Base-by-base conservation (phyloP, 2,797 vertebrate genomes). In the Betta splendens region DNA sequence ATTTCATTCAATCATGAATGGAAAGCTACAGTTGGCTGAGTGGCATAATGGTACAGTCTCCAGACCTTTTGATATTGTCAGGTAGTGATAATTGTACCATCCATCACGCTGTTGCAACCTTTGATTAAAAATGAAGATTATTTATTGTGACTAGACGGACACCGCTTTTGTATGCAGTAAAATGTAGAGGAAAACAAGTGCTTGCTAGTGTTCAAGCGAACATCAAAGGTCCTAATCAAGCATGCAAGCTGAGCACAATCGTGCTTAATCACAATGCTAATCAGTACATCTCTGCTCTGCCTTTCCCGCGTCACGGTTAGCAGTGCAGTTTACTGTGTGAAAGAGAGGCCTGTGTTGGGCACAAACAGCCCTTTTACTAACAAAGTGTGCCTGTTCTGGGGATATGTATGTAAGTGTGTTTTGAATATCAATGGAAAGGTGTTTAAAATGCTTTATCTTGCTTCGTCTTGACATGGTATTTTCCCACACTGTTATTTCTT, bases 191-290 rank as follows among this genome's bases (percentile, higher is more conserved):
- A 17, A 28, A 49, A 43, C 42, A 52, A 36, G 23, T 29, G 20
- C 65, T 62, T 63, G 16, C 65, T 58, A 56, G 57, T 57, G 57
- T 64, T 73, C 23, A 38, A 20, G 66, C 62, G 71, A 67, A 68
- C 33, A 69, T 75, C 55, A 85, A 72, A 80, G 55, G 48, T 23
- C 47, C 64, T 76, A 59, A 80, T 85, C 64, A 79, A 64, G 79
- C 47, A 75, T 86, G 70, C 76, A 3, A 73, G 62, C 25, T 51
- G 63, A 84, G 75, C 53, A 42, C 46, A 33, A 51, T 56, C 69
- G 53, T 73, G 79, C 75, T n/a, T 84, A 78, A 84, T 83, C 81
- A 83, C 78, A 79, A 79, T 85, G 81, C 86, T 83, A 81, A 87
- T 85, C 79, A 77, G 81, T 74, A 74, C 77, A 72, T 82, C 79